Conservation (phyloP, 2,113 vertebrate genomes). For the Ctenodactylus gundi region DNA sequence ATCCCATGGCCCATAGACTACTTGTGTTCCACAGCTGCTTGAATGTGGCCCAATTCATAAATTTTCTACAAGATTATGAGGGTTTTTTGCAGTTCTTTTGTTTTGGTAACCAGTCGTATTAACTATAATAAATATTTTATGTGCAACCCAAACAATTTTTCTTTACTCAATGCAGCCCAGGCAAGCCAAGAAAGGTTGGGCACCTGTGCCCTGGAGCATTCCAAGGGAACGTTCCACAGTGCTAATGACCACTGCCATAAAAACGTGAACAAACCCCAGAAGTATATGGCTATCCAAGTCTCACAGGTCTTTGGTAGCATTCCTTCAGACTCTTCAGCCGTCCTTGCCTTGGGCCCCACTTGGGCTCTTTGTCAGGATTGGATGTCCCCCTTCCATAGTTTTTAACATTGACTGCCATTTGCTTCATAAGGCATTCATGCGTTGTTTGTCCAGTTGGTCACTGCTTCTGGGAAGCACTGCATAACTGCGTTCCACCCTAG, state of each 20-base stretch:
- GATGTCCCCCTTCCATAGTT: not conserved
- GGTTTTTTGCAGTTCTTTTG: too few species aligned
- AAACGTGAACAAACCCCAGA: not conserved
- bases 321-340: too few species aligned
- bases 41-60: too few species aligned
- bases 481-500: not conserved
- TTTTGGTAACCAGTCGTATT: too few species aligned
- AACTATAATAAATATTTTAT: too few species aligned
- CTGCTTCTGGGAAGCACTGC: not conserved
- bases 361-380: not conserved
- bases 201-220: not conserved
- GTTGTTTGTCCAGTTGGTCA: not conserved
- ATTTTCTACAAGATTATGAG: too few species aligned
- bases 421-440: not conserved
- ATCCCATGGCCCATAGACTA: too few species aligned
- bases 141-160: too few species aligned
- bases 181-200: too few species aligned
- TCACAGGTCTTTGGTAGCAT: not conserved
- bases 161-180: too few species aligned
- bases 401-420: not conserved
- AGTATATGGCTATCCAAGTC: fast-evolving
- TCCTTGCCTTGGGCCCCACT: not conserved
- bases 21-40: too few species aligned
- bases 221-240: not conserved
- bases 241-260: not conserved